Evolutionary conservation across 1,140 invertebrate genomes (phyloP), one percentile per base, ranked within the genome.

Genomic region (Magallana gigas): DNA sequence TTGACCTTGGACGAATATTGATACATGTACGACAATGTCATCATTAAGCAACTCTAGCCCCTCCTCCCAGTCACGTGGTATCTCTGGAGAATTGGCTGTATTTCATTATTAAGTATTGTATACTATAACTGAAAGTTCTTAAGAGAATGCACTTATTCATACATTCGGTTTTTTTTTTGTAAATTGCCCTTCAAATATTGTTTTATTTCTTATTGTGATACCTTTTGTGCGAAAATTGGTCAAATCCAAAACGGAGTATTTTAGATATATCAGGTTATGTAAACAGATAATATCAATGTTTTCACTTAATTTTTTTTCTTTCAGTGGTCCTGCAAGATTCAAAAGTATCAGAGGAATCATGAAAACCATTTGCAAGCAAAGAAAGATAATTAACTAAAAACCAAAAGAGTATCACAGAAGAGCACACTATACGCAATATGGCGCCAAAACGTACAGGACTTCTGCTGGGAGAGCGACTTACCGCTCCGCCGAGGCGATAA

Each of bases 291-390:
- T 48, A 48, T 48, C 36, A 48, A 48, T 48, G 36, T 48, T 48
- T 48, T 48, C 36, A 48, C 5, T 48, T 2, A 48, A 48, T 48
- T 48, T 48, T 48, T 48, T 48, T 48, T 48, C 36, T 48, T 48
- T 48, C 36, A 48, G 36, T 48, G 36, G 36, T 48, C 36, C 36
- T 48, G 36, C 3, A 48, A 4, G 36, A 48, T 48, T 48, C 36
- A 36, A 76, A 71, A 76, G 68, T 76, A 76, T 76, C 68, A 29
- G 68, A 76, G 68, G 14, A 29, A 76, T 36, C 68, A 76, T 76
- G 23, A 29, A 9, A 23, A 76, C 12, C 9, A 8, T n/a, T 76
- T 12, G 18, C 68, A 29, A 76, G 18, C 68, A 76, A 76, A 76
- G 68, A 36, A 29, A 76, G 68, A 76, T 76, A 76, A 76, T 76